A percentile compares a stretch with the other conserved stretches of the same genome.
phyloP scores from a whole-genome alignment of 1,140 invertebrate species.

The Zaprionus davidi region DNA sequence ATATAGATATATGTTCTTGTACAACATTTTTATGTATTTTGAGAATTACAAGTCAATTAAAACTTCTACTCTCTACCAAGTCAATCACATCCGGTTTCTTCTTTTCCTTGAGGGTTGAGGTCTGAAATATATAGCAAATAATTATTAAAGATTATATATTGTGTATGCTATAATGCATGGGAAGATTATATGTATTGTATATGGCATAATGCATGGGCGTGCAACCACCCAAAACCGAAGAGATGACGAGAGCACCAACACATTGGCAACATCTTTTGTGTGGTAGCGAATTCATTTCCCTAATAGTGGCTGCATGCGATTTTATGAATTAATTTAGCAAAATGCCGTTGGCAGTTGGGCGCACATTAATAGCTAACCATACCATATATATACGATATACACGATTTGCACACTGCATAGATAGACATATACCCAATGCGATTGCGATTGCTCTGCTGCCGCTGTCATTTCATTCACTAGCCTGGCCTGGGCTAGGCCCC shows the following conservation, averaged over 20 bases:
- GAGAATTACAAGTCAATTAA: background rate
- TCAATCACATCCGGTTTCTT: background rate
- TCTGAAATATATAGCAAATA: constrained; percentile 7
- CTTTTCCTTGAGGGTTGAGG: background rate
- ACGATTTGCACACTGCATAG: constrained; percentile 5
- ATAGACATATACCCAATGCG: constrained; percentile 19
- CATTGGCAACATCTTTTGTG: constrained; percentile 24
- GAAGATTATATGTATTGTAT: constrained; percentile 1
- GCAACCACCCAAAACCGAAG: constrained; percentile 41
- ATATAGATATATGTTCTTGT: background rate
- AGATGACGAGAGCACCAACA: constrained; percentile 27
- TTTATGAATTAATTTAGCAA: constrained; percentile 83
- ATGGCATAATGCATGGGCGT: constrained; percentile 40
- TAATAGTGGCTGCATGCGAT: constrained; percentile 72
- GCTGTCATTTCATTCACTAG: constrained; percentile 76
- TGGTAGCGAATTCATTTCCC: constrained; percentile 62
- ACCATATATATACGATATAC: constrained; percentile 25
- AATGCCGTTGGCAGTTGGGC: constrained; percentile 75
- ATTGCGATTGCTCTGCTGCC: constrained; percentile 55
- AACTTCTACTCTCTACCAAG: background rate
- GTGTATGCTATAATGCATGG: no score
- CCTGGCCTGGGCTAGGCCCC: constrained; percentile 31
- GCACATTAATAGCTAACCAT: constrained; percentile 65
- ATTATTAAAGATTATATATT: constrained; percentile 16
- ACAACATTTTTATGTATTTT: background rate